phyloP scores from a whole-genome alignment of 2,797 vertebrate genomes.

The Acanthurus leucopareius region DNA sequence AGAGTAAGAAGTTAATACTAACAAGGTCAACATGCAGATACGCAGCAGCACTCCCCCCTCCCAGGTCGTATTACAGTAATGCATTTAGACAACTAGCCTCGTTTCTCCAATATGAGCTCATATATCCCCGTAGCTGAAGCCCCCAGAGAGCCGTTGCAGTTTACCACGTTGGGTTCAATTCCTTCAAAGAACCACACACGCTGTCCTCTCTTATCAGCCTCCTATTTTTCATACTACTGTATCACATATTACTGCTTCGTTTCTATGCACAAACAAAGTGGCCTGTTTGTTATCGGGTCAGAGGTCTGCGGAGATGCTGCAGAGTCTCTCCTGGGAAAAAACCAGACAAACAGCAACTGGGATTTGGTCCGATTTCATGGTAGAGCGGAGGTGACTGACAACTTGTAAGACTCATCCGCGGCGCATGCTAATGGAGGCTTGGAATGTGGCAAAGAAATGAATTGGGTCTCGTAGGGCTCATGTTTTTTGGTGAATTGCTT shows the following conservation, averaged over 20 bases:
- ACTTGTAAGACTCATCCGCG: slow-evolving; percentile 58
- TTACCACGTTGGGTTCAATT: slow-evolving; percentile 49
- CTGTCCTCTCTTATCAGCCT: slow-evolving; percentile 54
- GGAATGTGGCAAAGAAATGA: slow-evolving; percentile 65
- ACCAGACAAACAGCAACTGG: slow-evolving; percentile 59
- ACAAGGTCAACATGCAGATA: slow-evolving; percentile 68
- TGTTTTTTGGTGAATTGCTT: slow-evolving; percentile 65
- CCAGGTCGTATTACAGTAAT: slow-evolving; percentile 70
- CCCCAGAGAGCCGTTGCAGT: slow-evolving; percentile 47
- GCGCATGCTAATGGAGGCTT: slow-evolving; percentile 70
- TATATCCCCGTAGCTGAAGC: slow-evolving; percentile 39
- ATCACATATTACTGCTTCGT: slow-evolving; percentile 12
- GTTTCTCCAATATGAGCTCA: slow-evolving; percentile 67
- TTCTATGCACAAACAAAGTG: slow-evolving; percentile 18
- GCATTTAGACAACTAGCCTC: slow-evolving; percentile 71
- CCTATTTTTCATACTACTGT: slow-evolving; percentile 15
- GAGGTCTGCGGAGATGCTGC: slow-evolving; percentile 23
- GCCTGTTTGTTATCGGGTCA: slow-evolving; percentile 45
- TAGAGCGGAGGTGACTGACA: slow-evolving; percentile 75
- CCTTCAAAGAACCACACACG: slow-evolving; percentile 44
- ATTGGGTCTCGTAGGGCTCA: slow-evolving; percentile 62
- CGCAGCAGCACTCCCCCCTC: slow-evolving; percentile 38
- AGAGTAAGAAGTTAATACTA: slow-evolving; percentile 62
- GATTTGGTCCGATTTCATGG: slow-evolving; percentile 73
- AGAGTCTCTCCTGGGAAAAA: slow-evolving; percentile 19